Percentiles rank a stretch among this genome's conserved stretches.
Conservation (phyloP, 2,797 vertebrate genomes). For the Dryobates pubescens region DNA sequence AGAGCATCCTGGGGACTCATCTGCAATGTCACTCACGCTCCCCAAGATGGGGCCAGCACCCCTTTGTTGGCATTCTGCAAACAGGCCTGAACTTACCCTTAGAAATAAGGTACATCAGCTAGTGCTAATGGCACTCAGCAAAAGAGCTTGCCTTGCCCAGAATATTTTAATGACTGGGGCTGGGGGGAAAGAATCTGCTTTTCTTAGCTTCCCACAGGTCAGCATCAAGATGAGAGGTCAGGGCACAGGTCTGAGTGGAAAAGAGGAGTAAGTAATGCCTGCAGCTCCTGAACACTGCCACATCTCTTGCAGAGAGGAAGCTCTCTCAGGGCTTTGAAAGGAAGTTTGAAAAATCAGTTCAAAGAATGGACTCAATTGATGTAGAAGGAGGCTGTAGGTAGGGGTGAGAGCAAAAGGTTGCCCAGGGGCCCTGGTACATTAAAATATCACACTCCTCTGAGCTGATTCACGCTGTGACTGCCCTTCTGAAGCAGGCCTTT, state of each 20-base stretch:
- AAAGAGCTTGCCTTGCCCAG: neutral
- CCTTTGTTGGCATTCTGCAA: neutral
- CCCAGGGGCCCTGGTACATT: neutral
- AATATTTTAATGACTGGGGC: neutral
- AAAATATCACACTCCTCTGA: neutral
- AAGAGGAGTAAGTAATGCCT: neutral
- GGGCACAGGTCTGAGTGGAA: neutral
- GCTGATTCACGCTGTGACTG: neutral
- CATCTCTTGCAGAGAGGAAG: neutral
- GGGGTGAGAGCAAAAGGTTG: neutral
- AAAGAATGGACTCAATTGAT: neutral
- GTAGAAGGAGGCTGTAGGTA: neutral
- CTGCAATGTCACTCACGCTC: neutral
- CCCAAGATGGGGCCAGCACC: neutral
- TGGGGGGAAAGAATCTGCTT: neutral
- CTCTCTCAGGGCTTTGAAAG: neutral
- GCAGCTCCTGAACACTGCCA: rapidly evolving
- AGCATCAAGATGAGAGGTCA: neutral
- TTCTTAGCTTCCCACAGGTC: neutral
- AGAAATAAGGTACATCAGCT: neutral
- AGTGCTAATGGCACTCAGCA: neutral
- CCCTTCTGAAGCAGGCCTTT: neutral
- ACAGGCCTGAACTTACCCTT: neutral
- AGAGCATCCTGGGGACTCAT: neutral
- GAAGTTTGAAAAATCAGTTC: neutral